Base-by-base conservation (phyloP, 2,888 invertebrate species). In the Encarsia formosa region DNA sequence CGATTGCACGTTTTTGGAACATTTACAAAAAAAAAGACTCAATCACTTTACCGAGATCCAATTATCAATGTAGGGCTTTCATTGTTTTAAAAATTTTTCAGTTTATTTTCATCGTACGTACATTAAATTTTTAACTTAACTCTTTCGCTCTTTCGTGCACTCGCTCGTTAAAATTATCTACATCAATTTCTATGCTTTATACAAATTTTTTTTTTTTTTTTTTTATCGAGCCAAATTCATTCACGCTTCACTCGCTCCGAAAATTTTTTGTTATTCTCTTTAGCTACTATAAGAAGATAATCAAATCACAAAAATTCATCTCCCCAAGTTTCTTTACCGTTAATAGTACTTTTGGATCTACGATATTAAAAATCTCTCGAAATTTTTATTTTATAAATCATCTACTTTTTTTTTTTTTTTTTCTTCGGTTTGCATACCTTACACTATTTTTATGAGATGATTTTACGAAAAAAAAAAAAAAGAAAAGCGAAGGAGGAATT, bases 111-210 rank as follows among this genome's bases (percentile, higher is more conserved):
- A n/a, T n/a, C n/a, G n/a, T n/a, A n/a, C n/a, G n/a, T n/a, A n/a
- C n/a, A n/a, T n/a, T n/a, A n/a, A n/a, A n/a, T n/a, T n/a, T n/a
- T n/a, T n/a, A n/a, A 11, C 22, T 37, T 18, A 23, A n/a, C 29
- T 42, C 22, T n/a, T 8, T 16, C 19, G 22, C 15, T 29, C 38
- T 15, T 16, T 26, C 26, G 11, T 11, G 26, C 6, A 26, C 26
- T 6, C 26, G 26, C 26, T 26, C 26, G 26, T 24, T 49, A 53
- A 44, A 65, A 63, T 68, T 67, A 66, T 66, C 68, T 68, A 71
- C 66, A 68, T 64, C 62, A 63, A 68, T 66, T 59, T 63, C 65
- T 65, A 67, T 61, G 56, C 58, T 65, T 63, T 64, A 62, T 65
- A 65, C 63, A 63, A 60, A 55, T 49, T 45, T 52, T 53, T 15